Evolutionary conservation across 1,140 invertebrate genomes (phyloP).

Genomic region (Cydia pomonella): DNA sequence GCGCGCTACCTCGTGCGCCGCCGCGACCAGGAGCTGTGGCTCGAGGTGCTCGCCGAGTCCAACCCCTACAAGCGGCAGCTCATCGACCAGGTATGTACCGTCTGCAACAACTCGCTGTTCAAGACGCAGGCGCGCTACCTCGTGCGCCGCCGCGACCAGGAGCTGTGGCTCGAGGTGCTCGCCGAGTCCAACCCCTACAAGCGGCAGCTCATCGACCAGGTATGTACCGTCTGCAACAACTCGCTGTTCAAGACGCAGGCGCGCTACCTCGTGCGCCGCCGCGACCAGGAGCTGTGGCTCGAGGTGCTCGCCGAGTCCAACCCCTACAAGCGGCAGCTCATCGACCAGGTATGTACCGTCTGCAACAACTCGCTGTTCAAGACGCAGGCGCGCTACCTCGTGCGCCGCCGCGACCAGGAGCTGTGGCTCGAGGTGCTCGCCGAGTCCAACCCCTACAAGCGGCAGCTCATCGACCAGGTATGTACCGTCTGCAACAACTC

Average conservation of each 20-base stretch:
- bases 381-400: slow-evolving; percentile 97
- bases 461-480: slow-evolving; percentile 98
- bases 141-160: slow-evolving; percentile 94
- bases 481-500: slow-evolving; percentile 99
- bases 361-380: slow-evolving; percentile 99
- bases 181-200: slow-evolving; percentile 97
- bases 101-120: slow-evolving; percentile 99
- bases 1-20: slow-evolving; percentile 97
- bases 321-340: slow-evolving; percentile 97
- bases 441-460: slow-evolving; percentile 96
- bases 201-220: slow-evolving; percentile 97
- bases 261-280: slow-evolving; percentile 95
- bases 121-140: slow-evolving; percentile 99
- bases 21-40: slow-evolving; percentile 97
- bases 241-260: slow-evolving; percentile 99
- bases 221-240: slow-evolving; percentile 99
- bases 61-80: slow-evolving; percentile 98
- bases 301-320: slow-evolving; percentile 97
- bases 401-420: slow-evolving; percentile 94
- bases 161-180: slow-evolving; percentile 98
- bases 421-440: slow-evolving; percentile 98
- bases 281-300: slow-evolving; percentile 97
- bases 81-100: too few species aligned
- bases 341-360: too few species aligned
- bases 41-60: slow-evolving; percentile 95